These are phyloP conservation scores for Cyphomyrmex costatus DNA, from an alignment of 1,140 invertebrate genomes.

Conservation along the genomic window DNA sequence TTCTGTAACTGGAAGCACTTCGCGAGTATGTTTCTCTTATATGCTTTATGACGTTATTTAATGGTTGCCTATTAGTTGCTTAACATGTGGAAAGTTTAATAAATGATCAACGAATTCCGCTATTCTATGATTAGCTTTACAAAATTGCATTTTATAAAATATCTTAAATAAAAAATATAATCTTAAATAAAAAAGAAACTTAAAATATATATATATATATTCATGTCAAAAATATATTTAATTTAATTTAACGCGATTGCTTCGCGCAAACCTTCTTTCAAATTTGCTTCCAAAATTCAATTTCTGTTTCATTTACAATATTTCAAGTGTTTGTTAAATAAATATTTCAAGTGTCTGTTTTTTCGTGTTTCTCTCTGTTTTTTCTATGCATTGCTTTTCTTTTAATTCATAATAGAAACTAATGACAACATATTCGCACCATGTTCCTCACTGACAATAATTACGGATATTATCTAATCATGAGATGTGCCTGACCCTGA, in stretches of 20 bases:
- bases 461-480: conserved; percentile 59
- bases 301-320: background rate
- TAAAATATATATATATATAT: too few species aligned
- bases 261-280: background rate
- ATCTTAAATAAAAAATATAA: background rate
- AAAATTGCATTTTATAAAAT: background rate
- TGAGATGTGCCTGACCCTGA: conserved; percentile 54
- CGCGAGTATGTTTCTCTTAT: conserved; percentile 4
- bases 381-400: background rate
- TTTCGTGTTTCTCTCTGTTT: background rate
- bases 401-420: background rate
- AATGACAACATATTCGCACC: background rate
- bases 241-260: background rate
- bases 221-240: background rate
- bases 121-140: background rate
- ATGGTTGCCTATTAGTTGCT: background rate
- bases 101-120: background rate
- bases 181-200: conserved; percentile 19
- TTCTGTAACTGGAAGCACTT: conserved; percentile 8
- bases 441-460: conserved; percentile 29
- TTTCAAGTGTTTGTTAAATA: too few species aligned
- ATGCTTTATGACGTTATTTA: conserved; percentile 16
- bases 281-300: background rate
- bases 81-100: background rate
- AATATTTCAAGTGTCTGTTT: too few species aligned